Evolutionary conservation across 2,113 vertebrate genomes (phyloP), one percentile per base, ranked within the genome.

Genomic region (Tragelaphus scriptus): DNA sequence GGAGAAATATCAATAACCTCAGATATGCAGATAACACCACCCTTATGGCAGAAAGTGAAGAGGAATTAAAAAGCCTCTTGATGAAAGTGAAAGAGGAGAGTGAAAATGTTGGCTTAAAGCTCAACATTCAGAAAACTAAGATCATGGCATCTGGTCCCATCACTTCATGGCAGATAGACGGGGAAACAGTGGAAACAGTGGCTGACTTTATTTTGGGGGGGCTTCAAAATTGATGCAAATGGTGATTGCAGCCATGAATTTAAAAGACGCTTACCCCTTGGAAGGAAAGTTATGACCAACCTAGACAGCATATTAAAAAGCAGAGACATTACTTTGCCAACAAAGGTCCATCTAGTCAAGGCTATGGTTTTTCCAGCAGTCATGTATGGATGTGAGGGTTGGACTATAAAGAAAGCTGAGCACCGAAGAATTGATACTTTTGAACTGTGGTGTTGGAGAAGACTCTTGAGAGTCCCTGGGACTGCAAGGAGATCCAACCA

Each of bases 341-440:
- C 32, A n/a, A 68, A 68, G 32, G 32, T 68, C 65, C 4, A 0
- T 68, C 65, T 68, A 36, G 65, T 11, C 17, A 19, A 68, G 16
- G 65, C 17, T 68, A 36, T 21, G n/a, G 65, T 5, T 68, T 68
- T 68, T 68, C 32, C 32, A 21, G 8, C 19, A 17, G 32, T 68
- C 32, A 68, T 68, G 2, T 68, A 68, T 36, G 32, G 32, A 36
- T 36, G 32, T 21, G 8, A 68, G 16, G 17, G 65, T 68, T 0
- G 8, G 32, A 36, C 65, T 68, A 10, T 21, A 21, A 68, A 68
- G 32, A 36, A 36, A 21, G 17, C 65, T 36, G 65, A 68, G 32
- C 0, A 0, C 32, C 1, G 0, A 68, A 68, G 32, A 68, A 68
- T 1, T 36, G 65, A 36, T 68, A 32, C 17, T 68, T 68, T 68